phyloP scores from a whole-genome alignment of 2,797 vertebrate species.

The Sebastes vulpes region DNA sequence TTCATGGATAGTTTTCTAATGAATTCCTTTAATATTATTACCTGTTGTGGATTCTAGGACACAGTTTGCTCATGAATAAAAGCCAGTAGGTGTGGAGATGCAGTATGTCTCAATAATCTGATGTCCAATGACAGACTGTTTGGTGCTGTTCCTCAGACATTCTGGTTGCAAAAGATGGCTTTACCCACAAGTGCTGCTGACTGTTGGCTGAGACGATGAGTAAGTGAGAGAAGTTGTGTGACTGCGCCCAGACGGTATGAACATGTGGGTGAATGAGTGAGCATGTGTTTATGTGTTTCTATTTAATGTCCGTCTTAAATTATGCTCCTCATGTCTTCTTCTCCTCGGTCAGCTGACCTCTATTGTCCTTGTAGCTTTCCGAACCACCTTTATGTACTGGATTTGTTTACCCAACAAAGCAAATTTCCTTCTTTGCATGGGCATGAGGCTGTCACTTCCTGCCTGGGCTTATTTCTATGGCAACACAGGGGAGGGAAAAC shows the following conservation, averaged over 20 bases:
- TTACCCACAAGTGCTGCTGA: conserved; percentile 35
- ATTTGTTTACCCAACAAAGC: conserved; percentile 79
- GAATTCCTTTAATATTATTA: background rate
- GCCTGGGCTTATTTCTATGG: conserved; percentile 68
- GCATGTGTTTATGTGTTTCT: conserved; percentile 47
- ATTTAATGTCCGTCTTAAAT: background rate
- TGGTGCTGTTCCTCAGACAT: conserved; percentile 6
- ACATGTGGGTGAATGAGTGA: conserved; percentile 20
- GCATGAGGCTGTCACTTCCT: conserved; percentile 62
- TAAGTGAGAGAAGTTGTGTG: conserved; percentile 49
- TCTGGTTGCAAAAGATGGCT: conserved; percentile 52
- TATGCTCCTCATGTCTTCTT: background rate
- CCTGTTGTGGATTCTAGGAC: background rate
- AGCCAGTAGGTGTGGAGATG: background rate
- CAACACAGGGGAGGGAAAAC: conserved; percentile 64
- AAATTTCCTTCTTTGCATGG: conserved; percentile 80
- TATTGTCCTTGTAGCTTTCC: conserved; percentile 14
- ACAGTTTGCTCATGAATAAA: background rate
- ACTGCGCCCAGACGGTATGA: conserved; percentile 29
- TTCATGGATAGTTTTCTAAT: background rate
- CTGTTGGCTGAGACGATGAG: conserved; percentile 41
- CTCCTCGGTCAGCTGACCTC: background rate
- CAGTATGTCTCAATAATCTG: conserved; percentile 5
- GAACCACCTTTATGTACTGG: conserved; percentile 37
- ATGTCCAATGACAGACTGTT: conserved; percentile 36